Evolutionary conservation across 2,113 vertebrate species (phyloP).

Genomic region (Callaeas wilsoni): DNA sequence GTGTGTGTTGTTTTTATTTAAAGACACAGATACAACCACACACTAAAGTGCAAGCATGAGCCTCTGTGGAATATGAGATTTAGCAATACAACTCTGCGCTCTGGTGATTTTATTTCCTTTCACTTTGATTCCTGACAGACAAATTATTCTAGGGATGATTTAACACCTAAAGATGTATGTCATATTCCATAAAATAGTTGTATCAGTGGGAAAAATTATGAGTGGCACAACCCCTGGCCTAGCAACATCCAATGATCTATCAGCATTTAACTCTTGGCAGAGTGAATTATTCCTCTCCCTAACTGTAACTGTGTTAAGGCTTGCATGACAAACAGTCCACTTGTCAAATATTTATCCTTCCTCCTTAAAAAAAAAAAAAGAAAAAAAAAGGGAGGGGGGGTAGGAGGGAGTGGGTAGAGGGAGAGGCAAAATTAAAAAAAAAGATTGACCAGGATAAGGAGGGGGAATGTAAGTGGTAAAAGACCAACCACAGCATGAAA

Average conservation of each 20-base stretch:
- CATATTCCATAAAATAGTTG: conserved; percentile 47
- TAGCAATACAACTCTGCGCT: conserved; percentile 22
- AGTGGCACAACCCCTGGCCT: conserved; percentile 44
- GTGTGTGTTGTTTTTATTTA: conserved; percentile 7
- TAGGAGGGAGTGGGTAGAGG: rapidly evolving
- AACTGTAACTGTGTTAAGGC: conserved; percentile 38
- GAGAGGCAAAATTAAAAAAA: not conserved
- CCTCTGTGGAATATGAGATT: conserved; percentile 48
- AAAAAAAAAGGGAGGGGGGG: rapidly evolving
- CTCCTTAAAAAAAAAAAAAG: not conserved
- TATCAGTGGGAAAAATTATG: conserved; percentile 46
- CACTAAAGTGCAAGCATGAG: not conserved
- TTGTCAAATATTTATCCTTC: conserved; percentile 66
- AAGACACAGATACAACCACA: not conserved
- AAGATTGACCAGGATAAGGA: not conserved
- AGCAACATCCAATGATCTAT: conserved; percentile 54
- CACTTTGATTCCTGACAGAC: conserved; percentile 66
- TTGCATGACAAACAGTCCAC: conserved; percentile 52
- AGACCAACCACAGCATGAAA: conserved; percentile 53
- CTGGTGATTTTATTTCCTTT: conserved; percentile 71
- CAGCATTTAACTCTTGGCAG: conserved; percentile 50
- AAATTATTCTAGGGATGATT: conserved; percentile 66
- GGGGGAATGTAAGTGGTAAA: conserved; percentile 17
- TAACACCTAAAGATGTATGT: conserved; percentile 60
- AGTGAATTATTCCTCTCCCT: conserved; percentile 50